These are phyloP conservation scores for Epinephelus cyanopodus DNA, from an alignment of 2,113 vertebrate species.

Conservation along the genomic window DNA sequence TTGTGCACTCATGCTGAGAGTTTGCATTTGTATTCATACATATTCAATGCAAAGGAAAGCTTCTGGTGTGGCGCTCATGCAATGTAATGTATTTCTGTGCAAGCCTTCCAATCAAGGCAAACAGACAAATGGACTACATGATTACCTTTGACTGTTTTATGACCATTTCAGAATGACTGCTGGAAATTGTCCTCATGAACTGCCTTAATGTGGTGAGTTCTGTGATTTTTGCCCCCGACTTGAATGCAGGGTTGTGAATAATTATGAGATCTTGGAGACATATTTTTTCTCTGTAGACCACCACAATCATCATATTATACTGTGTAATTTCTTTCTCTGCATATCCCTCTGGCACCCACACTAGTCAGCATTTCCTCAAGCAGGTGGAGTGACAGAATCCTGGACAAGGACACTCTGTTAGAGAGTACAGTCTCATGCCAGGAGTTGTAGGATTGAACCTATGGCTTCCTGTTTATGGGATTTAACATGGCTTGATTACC, in stretches of 20 bases:
- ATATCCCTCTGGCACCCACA: background rate
- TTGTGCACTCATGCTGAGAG: conserved; percentile 55
- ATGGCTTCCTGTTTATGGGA: too few relatives aligned
- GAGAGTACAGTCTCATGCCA: background rate
- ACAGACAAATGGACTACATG: conserved; percentile 45
- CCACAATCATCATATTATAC: conserved; percentile 1
- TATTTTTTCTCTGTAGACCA: conserved; percentile 8
- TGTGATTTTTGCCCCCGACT: conserved; percentile 8
- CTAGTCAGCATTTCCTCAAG: background rate
- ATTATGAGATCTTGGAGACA: background rate
- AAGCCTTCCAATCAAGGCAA: conserved; percentile 28
- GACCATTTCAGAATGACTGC: conserved; percentile 31
- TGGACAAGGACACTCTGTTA: background rate
- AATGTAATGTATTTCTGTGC: conserved; percentile 26
- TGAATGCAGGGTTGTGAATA: conserved; percentile 5
- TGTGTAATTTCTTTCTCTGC: background rate
- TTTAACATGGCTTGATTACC: too few relatives aligned
- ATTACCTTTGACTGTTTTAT: conserved; percentile 50
- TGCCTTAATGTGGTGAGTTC: conserved; percentile 3
- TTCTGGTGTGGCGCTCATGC: conserved; percentile 10
- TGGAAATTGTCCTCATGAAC: conserved; percentile 28
- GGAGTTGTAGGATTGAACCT: background rate
- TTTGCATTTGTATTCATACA: conserved; percentile 70
- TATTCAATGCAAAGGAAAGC: conserved; percentile 58
- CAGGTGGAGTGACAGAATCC: conserved; percentile 1